These are phyloP conservation scores for Macrochelys suwanniensis DNA, from an alignment of 2,797 vertebrate species.

Conservation along the genomic window DNA sequence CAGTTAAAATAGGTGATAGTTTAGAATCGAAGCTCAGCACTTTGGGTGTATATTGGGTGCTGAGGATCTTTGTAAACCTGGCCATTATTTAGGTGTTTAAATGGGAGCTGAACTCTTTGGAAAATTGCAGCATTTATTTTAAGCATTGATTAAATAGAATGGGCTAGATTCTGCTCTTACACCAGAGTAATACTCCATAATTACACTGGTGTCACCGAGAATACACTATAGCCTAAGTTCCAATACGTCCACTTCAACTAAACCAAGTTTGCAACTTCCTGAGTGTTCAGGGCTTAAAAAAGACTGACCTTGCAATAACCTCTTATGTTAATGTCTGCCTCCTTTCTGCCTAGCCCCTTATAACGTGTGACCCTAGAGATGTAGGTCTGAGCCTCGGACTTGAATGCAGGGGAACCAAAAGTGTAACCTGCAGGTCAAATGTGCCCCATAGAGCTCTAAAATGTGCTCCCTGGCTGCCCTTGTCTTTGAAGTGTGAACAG, in stretches of 20 bases:
- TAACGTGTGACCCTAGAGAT: slow-evolving; percentile 20
- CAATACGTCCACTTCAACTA: slow-evolving; percentile 64
- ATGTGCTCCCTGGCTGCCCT: slow-evolving; percentile 37
- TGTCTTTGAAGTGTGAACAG: slow-evolving; percentile 36
- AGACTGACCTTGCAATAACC: slow-evolving; percentile 57
- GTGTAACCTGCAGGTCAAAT: slow-evolving; percentile 59
- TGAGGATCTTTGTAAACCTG: neutral
- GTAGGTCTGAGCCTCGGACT: neutral
- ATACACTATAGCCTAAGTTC: slow-evolving; percentile 19
- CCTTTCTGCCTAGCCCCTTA: slow-evolving; percentile 48
- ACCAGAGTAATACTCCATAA: slow-evolving; percentile 63
- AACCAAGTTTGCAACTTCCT: slow-evolving; percentile 65
- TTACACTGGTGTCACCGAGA: slow-evolving; percentile 72
- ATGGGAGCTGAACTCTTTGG: slow-evolving; percentile 20
- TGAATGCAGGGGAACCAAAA: slow-evolving; percentile 43
- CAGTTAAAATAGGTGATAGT: neutral
- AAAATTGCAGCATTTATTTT: slow-evolving; percentile 63
- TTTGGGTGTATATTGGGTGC: neutral
- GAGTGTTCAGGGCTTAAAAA: slow-evolving; percentile 71
- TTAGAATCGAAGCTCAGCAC: neutral
- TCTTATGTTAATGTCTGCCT: slow-evolving; percentile 70
- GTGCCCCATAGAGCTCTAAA: slow-evolving; percentile 57
- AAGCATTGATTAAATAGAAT: slow-evolving; percentile 43
- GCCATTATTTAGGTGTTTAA: slow-evolving; percentile 12
- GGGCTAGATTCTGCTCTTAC: slow-evolving; percentile 67